phyloP scores from a whole-genome alignment of 2,888 invertebrate genomes.

The Brachycybe producta region DNA sequence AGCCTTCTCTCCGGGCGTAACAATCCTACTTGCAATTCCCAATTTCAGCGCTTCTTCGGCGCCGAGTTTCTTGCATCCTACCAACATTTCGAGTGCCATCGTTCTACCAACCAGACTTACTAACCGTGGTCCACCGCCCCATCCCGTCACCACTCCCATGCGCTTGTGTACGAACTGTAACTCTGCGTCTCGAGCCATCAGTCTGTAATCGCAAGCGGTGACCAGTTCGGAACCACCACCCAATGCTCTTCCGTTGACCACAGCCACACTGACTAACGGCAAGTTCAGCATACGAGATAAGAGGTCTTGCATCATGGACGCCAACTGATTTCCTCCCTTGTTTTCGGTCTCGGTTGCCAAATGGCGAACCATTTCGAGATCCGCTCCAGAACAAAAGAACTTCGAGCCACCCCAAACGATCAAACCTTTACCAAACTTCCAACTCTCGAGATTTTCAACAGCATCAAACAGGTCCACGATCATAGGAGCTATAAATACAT shows the following conservation, averaged over 20 bases:
- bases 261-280: slow-evolving; percentile 39
- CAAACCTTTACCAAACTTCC: slow-evolving; percentile 35
- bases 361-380: slow-evolving; percentile 34
- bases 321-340: slow-evolving; percentile 31
- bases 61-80: slow-evolving; percentile 26
- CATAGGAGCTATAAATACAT: slow-evolving; percentile 37
- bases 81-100: slow-evolving; percentile 18
- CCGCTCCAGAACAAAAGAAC: slow-evolving; percentile 44
- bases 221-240: slow-evolving; percentile 44
- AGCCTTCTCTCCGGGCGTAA: slow-evolving; percentile 26
- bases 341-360: slow-evolving; percentile 32
- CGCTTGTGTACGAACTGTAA: slow-evolving; percentile 39
- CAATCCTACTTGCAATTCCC: slow-evolving; percentile 34
- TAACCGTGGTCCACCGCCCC: slow-evolving; percentile 35
- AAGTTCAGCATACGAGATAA: slow-evolving; percentile 34
- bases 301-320: slow-evolving; percentile 37
- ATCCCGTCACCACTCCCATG: slow-evolving; percentile 41
- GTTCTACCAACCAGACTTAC: slow-evolving; percentile 14
- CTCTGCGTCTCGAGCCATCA: slow-evolving; percentile 32
- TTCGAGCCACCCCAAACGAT: slow-evolving; percentile 37
- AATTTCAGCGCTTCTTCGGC: slow-evolving; percentile 32
- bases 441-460: slow-evolving; percentile 35
- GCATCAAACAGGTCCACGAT: slow-evolving; percentile 39
- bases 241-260: slow-evolving; percentile 39
- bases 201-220: slow-evolving; percentile 39